Conservation (phyloP, 2,888 invertebrate genomes). For the Drosophila recens region DNA sequence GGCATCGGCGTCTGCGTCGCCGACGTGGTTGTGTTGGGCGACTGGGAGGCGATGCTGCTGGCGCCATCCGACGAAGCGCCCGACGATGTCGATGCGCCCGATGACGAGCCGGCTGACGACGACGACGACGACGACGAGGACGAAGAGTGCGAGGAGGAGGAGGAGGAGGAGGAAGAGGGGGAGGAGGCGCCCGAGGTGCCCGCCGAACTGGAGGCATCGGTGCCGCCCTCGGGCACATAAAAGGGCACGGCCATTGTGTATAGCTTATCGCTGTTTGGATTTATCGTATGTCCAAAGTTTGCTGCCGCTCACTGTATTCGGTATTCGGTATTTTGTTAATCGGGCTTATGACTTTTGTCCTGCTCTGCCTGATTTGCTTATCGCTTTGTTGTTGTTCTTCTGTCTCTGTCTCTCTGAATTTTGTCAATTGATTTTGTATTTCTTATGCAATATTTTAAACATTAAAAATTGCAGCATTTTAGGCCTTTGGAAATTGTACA, state of each 20-base stretch:
- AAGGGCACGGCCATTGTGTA: constrained; percentile 85
- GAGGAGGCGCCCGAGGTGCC: constrained; percentile 62
- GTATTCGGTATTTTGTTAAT: constrained; percentile 9
- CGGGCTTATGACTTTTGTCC: constrained; percentile 28
- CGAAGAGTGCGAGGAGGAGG: constrained; percentile 47
- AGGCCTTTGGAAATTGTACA: constrained; percentile 6
- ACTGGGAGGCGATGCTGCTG: constrained; percentile 79
- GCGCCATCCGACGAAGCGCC: constrained; percentile 74
- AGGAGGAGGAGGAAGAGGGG: constrained; percentile 54
- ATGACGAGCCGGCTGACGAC: constrained; percentile 50
- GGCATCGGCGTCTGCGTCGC: constrained; percentile 84
- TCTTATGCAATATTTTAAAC: constrained; percentile 75
- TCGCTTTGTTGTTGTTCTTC: constrained; percentile 21
- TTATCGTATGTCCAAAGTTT: constrained; percentile 25
- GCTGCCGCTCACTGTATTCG: constrained; percentile 6
- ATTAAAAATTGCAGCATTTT: constrained; percentile 75
- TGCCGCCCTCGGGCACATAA: constrained; percentile 85
- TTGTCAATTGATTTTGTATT: constrained; percentile 76
- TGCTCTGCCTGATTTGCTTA: constrained; percentile 22
- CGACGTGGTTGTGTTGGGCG: constrained; percentile 84
- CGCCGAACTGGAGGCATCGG: constrained; percentile 80
- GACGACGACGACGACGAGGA: constrained; percentile 45
- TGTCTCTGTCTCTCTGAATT: constrained; percentile 52
- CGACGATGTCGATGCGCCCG: constrained; percentile 44
- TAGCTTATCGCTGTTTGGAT: constrained; percentile 27